Evolutionary conservation across 2,113 vertebrate genomes (phyloP).

Genomic region (Protomyctophum bolini): DNA sequence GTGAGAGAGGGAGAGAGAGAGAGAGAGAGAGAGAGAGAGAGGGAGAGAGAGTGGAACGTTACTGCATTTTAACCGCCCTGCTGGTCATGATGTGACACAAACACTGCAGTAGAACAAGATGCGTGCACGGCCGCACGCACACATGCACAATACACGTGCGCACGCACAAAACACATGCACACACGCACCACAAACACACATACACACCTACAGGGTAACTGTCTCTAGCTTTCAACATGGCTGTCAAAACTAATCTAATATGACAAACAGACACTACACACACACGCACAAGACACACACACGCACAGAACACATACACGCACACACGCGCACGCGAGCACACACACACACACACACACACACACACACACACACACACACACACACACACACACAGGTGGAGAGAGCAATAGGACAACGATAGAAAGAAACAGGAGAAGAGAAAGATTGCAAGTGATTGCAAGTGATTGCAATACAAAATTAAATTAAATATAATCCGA

Average conservation of each 20-base stretch:
- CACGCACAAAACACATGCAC: background rate
- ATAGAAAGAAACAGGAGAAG: background rate
- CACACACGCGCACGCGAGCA: conserved; percentile 13
- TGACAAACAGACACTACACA: conserved; percentile 48
- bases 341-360: background rate
- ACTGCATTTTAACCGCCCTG: conserved; percentile 25
- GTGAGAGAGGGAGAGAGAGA: background rate
- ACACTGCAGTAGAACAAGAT: conserved; percentile 32
- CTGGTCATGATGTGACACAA: conserved; percentile 47
- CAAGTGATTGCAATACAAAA: background rate
- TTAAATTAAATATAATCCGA: no score
- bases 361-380: conserved; percentile 25
- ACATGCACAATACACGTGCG: background rate
- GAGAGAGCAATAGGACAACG: background rate
- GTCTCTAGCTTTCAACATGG: conserved; percentile 51
- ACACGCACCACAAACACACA: conserved; percentile 9
- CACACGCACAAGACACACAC: conserved; percentile 11
- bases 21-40: background rate
- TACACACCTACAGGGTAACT: conserved; percentile 37
- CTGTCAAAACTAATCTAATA: conserved; percentile 58
- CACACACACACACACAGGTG: conserved; percentile 15
- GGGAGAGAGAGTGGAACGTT: conserved; percentile 14
- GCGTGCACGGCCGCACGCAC: background rate
- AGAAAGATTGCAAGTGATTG: background rate
- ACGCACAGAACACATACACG: conserved; percentile 19